A percentile compares a stretch with the other conserved stretches of the same genome.
phyloP scores from a whole-genome alignment of 2,888 invertebrate genomes.

The Idaea aversata region DNA sequence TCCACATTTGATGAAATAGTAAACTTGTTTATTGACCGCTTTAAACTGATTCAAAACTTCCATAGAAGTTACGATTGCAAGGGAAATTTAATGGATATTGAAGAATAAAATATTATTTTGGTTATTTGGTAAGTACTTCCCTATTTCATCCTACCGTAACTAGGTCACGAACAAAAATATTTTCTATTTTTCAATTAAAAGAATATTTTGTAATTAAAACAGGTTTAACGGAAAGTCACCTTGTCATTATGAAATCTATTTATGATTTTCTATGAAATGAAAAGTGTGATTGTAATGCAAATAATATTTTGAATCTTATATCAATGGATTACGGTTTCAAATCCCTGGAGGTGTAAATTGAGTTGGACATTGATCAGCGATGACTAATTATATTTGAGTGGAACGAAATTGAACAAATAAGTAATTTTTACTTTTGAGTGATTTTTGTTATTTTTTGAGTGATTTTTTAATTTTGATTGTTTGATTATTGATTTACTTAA shows the following conservation, averaged over 20 bases:
- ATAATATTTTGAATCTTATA: not conserved
- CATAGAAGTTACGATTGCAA: too few species aligned
- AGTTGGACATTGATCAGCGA: not conserved
- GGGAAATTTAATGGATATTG: too few species aligned
- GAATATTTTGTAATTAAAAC: not conserved
- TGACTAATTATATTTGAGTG: not conserved
- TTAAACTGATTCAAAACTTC: too few species aligned
- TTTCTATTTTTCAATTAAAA: not conserved
- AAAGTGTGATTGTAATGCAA: not conserved
- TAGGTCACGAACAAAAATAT: not conserved
- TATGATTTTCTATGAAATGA: conserved; percentile 1
- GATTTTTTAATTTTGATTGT: too few species aligned
- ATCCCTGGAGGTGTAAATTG: not conserved
- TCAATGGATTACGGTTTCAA: not conserved
- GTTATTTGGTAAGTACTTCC: not conserved
- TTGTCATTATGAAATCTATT: not conserved
- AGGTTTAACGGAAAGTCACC: not conserved
- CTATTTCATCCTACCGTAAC: not conserved
- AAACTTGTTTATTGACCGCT: too few species aligned
- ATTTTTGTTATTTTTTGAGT: too few species aligned
- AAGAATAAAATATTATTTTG: not conserved
- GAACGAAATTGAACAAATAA: not conserved
- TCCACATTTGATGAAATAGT: too few species aligned
- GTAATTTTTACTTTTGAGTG: not conserved
- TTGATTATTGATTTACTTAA: too few species aligned